Conservation (phyloP, 2,888 invertebrate genomes). For the Diarsia brunnea region DNA sequence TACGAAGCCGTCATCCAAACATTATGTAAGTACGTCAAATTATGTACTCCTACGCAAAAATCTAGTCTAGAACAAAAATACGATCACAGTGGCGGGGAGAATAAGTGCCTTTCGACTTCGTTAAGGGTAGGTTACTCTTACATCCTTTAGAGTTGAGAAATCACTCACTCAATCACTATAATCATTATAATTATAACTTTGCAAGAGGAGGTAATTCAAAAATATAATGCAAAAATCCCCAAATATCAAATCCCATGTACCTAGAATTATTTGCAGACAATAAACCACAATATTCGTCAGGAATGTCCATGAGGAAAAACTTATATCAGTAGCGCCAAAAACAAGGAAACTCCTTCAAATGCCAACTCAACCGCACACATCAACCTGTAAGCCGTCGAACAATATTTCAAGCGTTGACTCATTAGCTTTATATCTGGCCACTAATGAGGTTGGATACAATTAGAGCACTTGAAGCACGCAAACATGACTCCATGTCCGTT, state of each 20-base stretch:
- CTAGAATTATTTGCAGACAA: neutral
- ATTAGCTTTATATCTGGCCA: conserved; percentile 35
- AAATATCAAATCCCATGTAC: neutral
- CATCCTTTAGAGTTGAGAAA: too few species aligned
- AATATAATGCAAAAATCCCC: neutral
- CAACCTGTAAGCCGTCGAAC: conserved; percentile 25
- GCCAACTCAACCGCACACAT: conserved; percentile 14
- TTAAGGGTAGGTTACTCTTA: too few species aligned
- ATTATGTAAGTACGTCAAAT: too few species aligned
- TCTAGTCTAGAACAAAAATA: too few species aligned
- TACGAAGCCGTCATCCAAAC: too few species aligned
- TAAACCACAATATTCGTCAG: neutral
- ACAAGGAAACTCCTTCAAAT: conserved; percentile 42
- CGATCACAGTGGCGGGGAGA: too few species aligned
- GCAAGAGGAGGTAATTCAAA: neutral
- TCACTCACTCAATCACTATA: too few species aligned
- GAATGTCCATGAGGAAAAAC: conserved; percentile 23
- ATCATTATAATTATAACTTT: neutral
- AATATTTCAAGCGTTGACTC: conserved; percentile 46
- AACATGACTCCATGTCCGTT: conserved; percentile 53
- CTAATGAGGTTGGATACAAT: conserved; percentile 54
- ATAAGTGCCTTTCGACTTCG: too few species aligned
- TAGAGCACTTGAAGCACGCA: conserved; percentile 63
- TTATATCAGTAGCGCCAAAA: neutral
- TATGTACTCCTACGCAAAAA: too few species aligned